Evolutionary conservation across 2,113 vertebrate genomes (phyloP).

Genomic region (Syrrhaptes paradoxus): DNA sequence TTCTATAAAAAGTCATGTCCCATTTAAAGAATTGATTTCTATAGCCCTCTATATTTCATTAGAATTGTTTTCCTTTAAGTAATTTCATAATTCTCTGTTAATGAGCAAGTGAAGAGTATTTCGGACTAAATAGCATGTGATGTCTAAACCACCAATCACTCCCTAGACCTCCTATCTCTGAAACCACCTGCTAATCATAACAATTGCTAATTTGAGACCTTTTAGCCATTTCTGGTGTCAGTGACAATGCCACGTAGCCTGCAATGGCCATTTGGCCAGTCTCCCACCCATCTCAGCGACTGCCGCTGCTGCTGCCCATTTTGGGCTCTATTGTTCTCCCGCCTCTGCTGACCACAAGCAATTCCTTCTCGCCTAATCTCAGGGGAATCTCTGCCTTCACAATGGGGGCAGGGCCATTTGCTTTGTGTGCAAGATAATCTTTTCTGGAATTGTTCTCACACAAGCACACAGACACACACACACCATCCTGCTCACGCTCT

Average conservation of each 20-base stretch:
- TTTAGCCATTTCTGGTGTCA: slow-evolving; percentile 68
- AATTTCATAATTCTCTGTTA: slow-evolving; percentile 38
- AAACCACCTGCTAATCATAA: slow-evolving; percentile 79
- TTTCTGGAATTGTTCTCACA: slow-evolving; percentile 72
- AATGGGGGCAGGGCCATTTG: slow-evolving; percentile 73
- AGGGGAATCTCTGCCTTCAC: slow-evolving; percentile 73
- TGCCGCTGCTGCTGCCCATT: slow-evolving; percentile 71
- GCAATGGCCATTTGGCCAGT: slow-evolving; percentile 73
- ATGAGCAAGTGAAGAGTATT: not conserved
- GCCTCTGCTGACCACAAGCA: slow-evolving; percentile 80
- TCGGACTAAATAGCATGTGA: not conserved
- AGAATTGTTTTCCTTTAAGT: slow-evolving; percentile 37
- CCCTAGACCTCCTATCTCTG: slow-evolving; percentile 63
- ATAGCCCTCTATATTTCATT: not conserved
- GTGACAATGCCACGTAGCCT: slow-evolving; percentile 67
- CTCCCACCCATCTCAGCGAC: slow-evolving; percentile 65
- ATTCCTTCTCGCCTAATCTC: slow-evolving; percentile 77
- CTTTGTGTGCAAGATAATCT: slow-evolving; percentile 78
- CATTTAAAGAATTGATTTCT: slow-evolving; percentile 21
- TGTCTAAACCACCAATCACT: slow-evolving; percentile 10
- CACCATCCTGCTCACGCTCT: not conserved
- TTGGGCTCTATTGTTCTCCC: slow-evolving; percentile 80
- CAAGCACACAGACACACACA: not conserved
- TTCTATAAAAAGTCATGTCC: not conserved
- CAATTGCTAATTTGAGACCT: slow-evolving; percentile 73